Conservation (phyloP, 2,797 vertebrate genomes). For the Bufotes viridis region DNA sequence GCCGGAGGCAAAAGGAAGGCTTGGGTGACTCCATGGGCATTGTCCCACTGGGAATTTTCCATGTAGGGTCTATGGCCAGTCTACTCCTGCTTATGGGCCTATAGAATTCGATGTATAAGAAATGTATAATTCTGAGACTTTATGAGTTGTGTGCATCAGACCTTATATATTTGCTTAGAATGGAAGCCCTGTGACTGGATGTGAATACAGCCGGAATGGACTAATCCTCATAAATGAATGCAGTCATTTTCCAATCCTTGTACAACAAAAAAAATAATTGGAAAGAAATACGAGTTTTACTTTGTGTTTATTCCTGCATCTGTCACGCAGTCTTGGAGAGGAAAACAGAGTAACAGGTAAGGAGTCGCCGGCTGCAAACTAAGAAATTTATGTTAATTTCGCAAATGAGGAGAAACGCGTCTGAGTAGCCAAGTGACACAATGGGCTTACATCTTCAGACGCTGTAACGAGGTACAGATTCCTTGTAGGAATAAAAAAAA, state of each 20-base stretch:
- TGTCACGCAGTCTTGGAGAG: conserved; percentile 62
- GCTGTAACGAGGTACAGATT: conserved; percentile 33
- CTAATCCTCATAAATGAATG: conserved; percentile 33
- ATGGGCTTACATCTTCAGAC: conserved; percentile 61
- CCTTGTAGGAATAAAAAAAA: not conserved
- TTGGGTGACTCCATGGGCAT: too few species aligned
- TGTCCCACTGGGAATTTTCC: too few species aligned
- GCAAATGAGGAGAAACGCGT: conserved; percentile 62
- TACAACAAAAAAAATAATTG: conserved; percentile 63
- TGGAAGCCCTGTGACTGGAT: not conserved
- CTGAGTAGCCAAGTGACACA: conserved; percentile 63
- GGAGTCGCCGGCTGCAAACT: conserved; percentile 48
- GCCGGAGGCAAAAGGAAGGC: too few species aligned
- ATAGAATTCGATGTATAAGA: not conserved
- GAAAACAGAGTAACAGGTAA: conserved; percentile 60
- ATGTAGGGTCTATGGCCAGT: too few species aligned
- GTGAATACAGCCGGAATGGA: conserved; percentile 13
- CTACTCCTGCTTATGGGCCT: too few species aligned
- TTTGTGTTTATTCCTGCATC: conserved; percentile 40
- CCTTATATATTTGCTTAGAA: conserved; percentile 11
- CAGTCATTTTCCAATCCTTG: not conserved
- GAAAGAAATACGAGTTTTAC: conserved; percentile 61
- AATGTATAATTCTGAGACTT: not conserved
- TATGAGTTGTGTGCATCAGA: not conserved
- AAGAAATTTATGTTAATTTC: conserved; percentile 64